Evolutionary conservation across 2,113 vertebrate genomes (phyloP), one percentile per base, ranked within the genome.

Genomic region (Melanerpes aurifrons): DNA sequence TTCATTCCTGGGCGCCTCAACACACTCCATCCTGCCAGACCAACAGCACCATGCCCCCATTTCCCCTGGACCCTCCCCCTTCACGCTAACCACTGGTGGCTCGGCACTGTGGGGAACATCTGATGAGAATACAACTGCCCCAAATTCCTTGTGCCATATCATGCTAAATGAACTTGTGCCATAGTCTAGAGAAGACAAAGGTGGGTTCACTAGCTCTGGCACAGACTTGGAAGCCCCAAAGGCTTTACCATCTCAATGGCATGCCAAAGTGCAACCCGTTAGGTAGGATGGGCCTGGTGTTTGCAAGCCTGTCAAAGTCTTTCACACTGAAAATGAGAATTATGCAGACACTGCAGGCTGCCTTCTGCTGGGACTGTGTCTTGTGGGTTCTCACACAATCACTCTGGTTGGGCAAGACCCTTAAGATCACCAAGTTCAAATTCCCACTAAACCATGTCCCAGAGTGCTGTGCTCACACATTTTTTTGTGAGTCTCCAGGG

Each of bases 1-100:
- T 12, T 2, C 53, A 40, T 31, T 29, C 19, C 32, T 0, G 0
- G 45, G 56, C 56, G 43, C 21, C 53, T 56, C 47, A 40, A 28
- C 29, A 12, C 15, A 8, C 0, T 1, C 40, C 21, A 13, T 47
- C 26, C 53, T 92, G 64, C 50, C 78, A 82, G 56, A 26, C 19
- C 35, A n/a, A n/a, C 15, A 58, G 16, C 40, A 35, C 31, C 47
- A 54, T 8, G 9, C 19, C 67, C 9, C 13, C 5, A 5, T 54
- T 48, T 73, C 43, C 40, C 68, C 50, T 87, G 3, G 1, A 40
- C 24, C 4, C 35, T 56, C 59, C 82, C 17, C 16, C 66, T 48
- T 40, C 37, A 6, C 1, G 3, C 47, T 18, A 18, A 37, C 57
- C 22, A 32, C 50, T 5, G 47, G 6, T 59, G 66, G n/a, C 31